Evolutionary conservation across 2,797 vertebrate species (phyloP).

Genomic region (Eulemur mongoz): DNA sequence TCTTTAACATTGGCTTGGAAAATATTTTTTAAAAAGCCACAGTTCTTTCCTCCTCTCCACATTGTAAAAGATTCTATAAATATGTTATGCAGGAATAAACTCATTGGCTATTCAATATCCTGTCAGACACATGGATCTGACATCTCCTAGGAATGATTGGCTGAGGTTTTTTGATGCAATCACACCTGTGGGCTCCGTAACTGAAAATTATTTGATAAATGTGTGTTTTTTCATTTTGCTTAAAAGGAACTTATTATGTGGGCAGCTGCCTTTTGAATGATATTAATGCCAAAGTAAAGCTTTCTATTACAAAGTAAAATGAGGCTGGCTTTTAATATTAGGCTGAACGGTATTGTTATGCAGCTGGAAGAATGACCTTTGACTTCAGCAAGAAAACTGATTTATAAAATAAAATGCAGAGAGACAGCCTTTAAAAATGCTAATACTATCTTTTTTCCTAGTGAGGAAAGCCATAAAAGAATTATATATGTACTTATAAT

Average conservation of each 20-base stretch:
- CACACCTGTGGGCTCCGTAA: constrained; percentile 80
- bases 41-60: neutral
- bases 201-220: constrained; percentile 86
- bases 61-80: constrained; percentile 37
- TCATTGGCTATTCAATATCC: constrained; percentile 76
- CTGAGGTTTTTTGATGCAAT: constrained; percentile 83
- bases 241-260: constrained; percentile 87
- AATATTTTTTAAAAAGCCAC: neutral
- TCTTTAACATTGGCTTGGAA: constrained; percentile 43
- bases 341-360: constrained; percentile 86
- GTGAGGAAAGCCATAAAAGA: constrained; percentile 80
- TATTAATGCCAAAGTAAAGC: constrained; percentile 85
- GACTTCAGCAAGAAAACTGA: constrained; percentile 85
- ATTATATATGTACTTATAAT: constrained; percentile 73
- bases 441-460: constrained; percentile 77
- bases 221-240: constrained; percentile 86
- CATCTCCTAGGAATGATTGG: constrained; percentile 80
- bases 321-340: constrained; percentile 85
- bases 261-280: constrained; percentile 84
- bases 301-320: constrained; percentile 87
- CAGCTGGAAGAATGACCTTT: constrained; percentile 85
- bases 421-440: constrained; percentile 84
- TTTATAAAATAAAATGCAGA: constrained; percentile 83
- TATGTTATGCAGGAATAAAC: constrained; percentile 53
- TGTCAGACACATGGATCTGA: constrained; percentile 61